phyloP scores from a whole-genome alignment of 2,888 invertebrate genomes.

The Drosophila gaucha region DNA sequence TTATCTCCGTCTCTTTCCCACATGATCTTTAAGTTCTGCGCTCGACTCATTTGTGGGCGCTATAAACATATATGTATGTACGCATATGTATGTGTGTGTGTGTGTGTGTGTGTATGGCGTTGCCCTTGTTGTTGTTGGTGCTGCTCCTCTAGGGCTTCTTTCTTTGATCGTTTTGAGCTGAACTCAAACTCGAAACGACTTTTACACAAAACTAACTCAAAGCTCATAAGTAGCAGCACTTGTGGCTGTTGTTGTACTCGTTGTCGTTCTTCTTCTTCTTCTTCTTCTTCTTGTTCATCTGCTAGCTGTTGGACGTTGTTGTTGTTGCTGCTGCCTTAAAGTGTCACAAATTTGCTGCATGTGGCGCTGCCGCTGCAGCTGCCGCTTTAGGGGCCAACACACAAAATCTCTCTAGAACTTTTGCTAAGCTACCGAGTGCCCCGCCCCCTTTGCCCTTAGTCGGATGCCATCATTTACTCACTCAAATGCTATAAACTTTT shows the following conservation, averaged over 20 bases:
- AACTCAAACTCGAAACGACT: constrained; percentile 49
- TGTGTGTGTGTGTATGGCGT: constrained; percentile 2
- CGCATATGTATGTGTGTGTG: not conserved
- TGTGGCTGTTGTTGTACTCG: constrained; percentile 13
- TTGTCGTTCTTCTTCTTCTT: not conserved
- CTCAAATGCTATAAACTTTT: constrained; percentile 76
- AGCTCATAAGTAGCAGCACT: constrained; percentile 26
- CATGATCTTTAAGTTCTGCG: not conserved
- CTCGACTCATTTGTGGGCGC: constrained; percentile 18
- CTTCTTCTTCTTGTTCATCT: not conserved
- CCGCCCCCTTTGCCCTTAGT: constrained; percentile 16
- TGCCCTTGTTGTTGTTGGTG: constrained; percentile 11
- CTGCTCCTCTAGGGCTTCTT: constrained; percentile 63
- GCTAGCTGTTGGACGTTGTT: too few relatives aligned
- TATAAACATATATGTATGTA: not conserved
- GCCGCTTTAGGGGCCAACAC: constrained; percentile 28
- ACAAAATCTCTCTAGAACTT: constrained; percentile 62
- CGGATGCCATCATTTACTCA: constrained; percentile 72
- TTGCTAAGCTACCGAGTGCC: constrained; percentile 40
- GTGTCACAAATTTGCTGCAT: constrained; percentile 44
- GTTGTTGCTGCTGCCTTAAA: constrained; percentile 29
- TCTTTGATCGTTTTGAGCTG: constrained; percentile 51
- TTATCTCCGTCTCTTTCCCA: too few relatives aligned
- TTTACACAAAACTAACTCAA: constrained; percentile 41
- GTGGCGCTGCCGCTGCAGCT: constrained; percentile 11